Evolutionary conservation across 2,797 vertebrate species (phyloP).

Genomic region (Melanotaenia trifasciata): DNA sequence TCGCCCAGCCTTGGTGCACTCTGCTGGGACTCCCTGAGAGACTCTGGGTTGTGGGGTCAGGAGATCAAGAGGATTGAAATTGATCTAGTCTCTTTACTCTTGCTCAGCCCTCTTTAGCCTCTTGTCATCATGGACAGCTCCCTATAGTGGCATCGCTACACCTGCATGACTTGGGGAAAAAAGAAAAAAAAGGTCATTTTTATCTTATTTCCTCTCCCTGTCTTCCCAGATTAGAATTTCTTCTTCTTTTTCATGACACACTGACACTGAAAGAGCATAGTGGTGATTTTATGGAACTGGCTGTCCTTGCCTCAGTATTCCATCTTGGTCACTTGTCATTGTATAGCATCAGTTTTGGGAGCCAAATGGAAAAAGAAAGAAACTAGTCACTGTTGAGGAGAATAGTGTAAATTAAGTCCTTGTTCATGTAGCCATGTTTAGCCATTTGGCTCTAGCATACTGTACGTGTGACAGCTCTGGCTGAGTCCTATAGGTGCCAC

Average conservation of each 20-base stretch:
- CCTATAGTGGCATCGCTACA: constrained; percentile 42
- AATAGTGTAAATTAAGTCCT: constrained; percentile 52
- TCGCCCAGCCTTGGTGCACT: constrained; percentile 52
- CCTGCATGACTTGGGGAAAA: constrained; percentile 45
- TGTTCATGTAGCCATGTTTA: constrained; percentile 37
- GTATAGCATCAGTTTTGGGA: constrained; percentile 15
- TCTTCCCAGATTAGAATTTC: constrained; percentile 48
- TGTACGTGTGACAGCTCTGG: constrained; percentile 51
- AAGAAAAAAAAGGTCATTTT: constrained; percentile 24
- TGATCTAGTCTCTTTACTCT: constrained; percentile 75
- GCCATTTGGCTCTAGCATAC: constrained; percentile 41
- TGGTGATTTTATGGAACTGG: constrained; percentile 41
- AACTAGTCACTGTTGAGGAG: constrained; percentile 26
- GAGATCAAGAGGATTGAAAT: constrained; percentile 83
- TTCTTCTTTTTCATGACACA: constrained; percentile 39
- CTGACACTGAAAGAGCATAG: constrained; percentile 53
- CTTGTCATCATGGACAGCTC: constrained; percentile 61
- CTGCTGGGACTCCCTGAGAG: constrained; percentile 73
- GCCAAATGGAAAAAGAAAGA: constrained; percentile 28
- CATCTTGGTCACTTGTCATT: constrained; percentile 55
- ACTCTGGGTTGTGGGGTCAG: constrained; percentile 69
- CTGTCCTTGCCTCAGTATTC: constrained; percentile 39
- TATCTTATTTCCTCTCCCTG: constrained; percentile 26
- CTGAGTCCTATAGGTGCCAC: constrained; percentile 27
- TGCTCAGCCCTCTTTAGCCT: constrained; percentile 71